Percentiles rank a stretch among this genome's conserved stretches.
Conservation (phyloP, 2,888 invertebrate species). For the Metacarcinus magister region DNA sequence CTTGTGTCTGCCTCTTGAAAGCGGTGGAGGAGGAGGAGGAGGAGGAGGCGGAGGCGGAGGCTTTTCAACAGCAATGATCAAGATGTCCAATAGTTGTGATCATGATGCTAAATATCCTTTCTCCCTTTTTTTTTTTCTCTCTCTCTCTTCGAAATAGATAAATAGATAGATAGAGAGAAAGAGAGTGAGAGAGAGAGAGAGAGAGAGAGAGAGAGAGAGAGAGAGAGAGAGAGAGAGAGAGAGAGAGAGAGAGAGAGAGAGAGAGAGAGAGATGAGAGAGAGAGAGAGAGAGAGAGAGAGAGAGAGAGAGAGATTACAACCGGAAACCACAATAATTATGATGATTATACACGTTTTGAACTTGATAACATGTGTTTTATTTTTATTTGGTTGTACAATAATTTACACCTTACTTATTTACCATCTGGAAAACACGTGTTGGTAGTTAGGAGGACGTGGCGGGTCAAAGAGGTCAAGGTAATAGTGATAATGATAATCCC, state of each 20-base stretch:
- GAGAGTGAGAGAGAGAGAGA: not conserved
- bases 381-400: not conserved
- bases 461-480: too few species aligned
- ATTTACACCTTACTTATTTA: too few species aligned
- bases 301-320: too few species aligned
- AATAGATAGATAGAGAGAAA: too few species aligned
- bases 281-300: too few species aligned
- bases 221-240: conserved; percentile 58
- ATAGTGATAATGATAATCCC: too few species aligned
- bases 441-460: too few species aligned
- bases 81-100: not conserved
- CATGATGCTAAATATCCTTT: not conserved
- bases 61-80: not conserved
- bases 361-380: not conserved
- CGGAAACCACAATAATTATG: not conserved
- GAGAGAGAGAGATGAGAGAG: too few species aligned
- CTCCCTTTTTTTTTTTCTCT: not conserved
- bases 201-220: conserved; percentile 52
- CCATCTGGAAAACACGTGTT: too few species aligned
- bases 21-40: not conserved
- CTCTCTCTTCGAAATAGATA: too few species aligned
- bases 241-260: conserved; percentile 49
- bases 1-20: not conserved
- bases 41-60: not conserved
- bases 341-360: not conserved